Percentiles rank a stretch among this genome's conserved stretches.
These are phyloP conservation scores for Amblyjoppa fuscipennis DNA, from an alignment of 2,888 invertebrate genomes.

Conservation along the genomic window DNA sequence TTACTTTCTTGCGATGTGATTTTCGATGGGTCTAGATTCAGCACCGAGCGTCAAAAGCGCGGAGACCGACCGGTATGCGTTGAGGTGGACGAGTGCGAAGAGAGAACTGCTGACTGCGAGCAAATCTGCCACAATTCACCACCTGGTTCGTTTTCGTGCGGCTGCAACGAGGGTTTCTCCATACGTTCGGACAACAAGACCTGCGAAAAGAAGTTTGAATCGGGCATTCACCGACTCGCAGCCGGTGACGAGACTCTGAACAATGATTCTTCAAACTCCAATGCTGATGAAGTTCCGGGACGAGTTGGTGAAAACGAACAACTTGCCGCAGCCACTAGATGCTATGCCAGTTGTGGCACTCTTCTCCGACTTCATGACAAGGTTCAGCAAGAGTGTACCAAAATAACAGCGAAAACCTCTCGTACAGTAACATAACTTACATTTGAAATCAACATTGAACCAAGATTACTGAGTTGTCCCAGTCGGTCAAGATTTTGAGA, in stretches of 20 bases:
- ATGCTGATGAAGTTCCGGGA: constrained; percentile 18
- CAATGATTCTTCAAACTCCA: not conserved
- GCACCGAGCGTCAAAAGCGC: constrained; percentile 87
- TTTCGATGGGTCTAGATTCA: constrained; percentile 82
- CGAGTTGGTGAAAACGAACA: constrained; percentile 72
- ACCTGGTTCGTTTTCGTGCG: constrained; percentile 87
- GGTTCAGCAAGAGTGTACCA: constrained; percentile 76
- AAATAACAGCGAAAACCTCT: not conserved
- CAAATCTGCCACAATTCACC: constrained; percentile 88
- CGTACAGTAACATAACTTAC: not conserved
- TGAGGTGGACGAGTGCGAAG: constrained; percentile 87
- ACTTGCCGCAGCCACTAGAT: constrained; percentile 85
- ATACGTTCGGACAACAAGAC: constrained; percentile 87
- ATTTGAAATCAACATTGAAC: not conserved
- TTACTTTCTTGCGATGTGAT: constrained; percentile 5
- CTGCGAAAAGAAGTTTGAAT: constrained; percentile 84
- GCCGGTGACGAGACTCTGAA: constrained; percentile 59
- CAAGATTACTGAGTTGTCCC: not conserved
- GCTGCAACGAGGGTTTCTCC: constrained; percentile 86
- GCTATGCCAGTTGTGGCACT: constrained; percentile 89
- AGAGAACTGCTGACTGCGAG: constrained; percentile 88
- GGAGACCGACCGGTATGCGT: constrained; percentile 88
- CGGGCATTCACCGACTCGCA: constrained; percentile 21
- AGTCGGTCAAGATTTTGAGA: not conserved
- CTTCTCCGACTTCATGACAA: constrained; percentile 87